phyloP scores from a whole-genome alignment of 2,888 invertebrate species.

The Leptura quadrifasciata region DNA sequence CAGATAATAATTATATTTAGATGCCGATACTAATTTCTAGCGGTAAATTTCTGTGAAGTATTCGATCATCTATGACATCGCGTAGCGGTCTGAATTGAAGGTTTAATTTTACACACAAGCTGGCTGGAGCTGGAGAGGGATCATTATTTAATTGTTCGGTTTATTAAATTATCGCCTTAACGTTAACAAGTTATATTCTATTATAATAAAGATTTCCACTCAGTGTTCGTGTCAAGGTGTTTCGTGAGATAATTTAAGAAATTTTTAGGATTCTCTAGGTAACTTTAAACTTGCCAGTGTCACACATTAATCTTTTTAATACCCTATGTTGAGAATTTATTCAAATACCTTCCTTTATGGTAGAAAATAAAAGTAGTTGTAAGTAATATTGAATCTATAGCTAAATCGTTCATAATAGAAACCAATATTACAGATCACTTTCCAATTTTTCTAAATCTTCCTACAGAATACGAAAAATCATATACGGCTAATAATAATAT shows the following conservation, averaged over 20 bases:
- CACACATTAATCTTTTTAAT: too few relatives aligned
- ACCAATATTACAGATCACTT: too few relatives aligned
- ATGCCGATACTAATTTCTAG: conserved; percentile 1
- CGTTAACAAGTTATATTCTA: not conserved
- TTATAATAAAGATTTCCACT: not conserved
- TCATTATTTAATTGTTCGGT: not conserved
- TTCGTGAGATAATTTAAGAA: not conserved
- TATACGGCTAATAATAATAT: too few relatives aligned
- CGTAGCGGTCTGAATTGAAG: not conserved
- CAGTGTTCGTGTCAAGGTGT: not conserved
- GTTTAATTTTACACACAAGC: not conserved
- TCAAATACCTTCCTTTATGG: too few relatives aligned
- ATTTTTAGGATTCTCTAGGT: too few relatives aligned
- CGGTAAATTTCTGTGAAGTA: conserved; percentile 1
- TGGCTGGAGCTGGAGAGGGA: not conserved
- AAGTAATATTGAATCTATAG: too few relatives aligned
- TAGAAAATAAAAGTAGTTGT: too few relatives aligned
- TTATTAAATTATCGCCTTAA: not conserved
- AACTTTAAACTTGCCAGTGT: too few relatives aligned
- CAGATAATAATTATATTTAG: conserved; percentile 4
- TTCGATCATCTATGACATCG: not conserved
- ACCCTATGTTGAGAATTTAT: too few relatives aligned
- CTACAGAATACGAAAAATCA: too few relatives aligned
- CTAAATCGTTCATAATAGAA: too few relatives aligned
- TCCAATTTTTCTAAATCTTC: too few relatives aligned